Evolutionary conservation across 2,888 invertebrate species (phyloP).

Genomic region (Pachycephus smyrnensis): DNA sequence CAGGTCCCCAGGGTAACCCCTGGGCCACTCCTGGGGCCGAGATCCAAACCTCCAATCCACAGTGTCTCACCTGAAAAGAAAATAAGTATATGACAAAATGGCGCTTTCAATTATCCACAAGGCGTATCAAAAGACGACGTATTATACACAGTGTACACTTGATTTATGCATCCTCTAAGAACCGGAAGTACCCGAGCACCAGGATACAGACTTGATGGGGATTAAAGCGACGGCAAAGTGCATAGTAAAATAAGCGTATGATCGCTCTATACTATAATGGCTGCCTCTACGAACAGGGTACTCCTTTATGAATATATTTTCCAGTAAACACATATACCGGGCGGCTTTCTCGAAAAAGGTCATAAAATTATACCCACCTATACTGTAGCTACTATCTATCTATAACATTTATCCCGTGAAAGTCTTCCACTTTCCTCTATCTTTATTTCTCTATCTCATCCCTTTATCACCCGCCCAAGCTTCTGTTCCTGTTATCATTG

Average conservation of each 20-base stretch:
- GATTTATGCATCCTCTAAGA: not conserved
- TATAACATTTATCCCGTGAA: not conserved
- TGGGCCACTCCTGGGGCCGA: slow-evolving; percentile 68
- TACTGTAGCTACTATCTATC: not conserved
- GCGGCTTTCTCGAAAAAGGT: slow-evolving; percentile 14
- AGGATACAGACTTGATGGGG: not conserved
- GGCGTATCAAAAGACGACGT: too few species aligned
- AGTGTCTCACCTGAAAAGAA: slow-evolving; percentile 48
- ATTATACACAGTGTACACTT: too few species aligned
- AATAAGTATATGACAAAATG: not conserved
- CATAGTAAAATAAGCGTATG: not conserved
- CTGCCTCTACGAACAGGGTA: not conserved
- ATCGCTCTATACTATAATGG: not conserved
- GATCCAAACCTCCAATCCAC: slow-evolving; percentile 51
- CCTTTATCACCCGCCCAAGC: not conserved
- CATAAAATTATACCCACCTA: slow-evolving; percentile 18
- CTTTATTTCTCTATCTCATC: slow-evolving; percentile 2
- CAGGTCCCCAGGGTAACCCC: slow-evolving; percentile 58
- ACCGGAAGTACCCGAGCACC: not conserved
- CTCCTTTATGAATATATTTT: slow-evolving; percentile 8
- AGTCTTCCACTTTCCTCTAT: not conserved
- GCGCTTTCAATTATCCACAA: not conserved
- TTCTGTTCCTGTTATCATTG: not conserved
- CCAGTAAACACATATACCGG: slow-evolving; percentile 5
- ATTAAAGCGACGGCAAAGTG: not conserved